Base-by-base conservation (phyloP, 1,140 invertebrate genomes). In the Lanistes nyassanus region DNA sequence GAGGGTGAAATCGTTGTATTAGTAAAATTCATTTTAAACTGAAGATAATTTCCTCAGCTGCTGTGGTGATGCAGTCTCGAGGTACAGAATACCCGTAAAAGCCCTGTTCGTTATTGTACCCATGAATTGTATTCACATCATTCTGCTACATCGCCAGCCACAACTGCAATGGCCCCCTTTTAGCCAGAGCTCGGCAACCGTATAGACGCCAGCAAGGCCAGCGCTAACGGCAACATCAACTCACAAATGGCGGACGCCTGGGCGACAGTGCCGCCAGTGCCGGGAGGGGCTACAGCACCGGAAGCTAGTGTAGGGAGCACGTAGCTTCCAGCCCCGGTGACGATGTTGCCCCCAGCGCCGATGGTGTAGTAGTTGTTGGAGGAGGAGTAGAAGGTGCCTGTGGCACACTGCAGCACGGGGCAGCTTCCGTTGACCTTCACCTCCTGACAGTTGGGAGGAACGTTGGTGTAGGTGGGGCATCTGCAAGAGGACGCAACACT, bases 401-500 rank as follows among this genome's bases (percentile, higher is more conserved):
- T 72, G 34, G 53, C 39, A 73, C 85, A 86, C 55, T 83, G 66
- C 6, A 84, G 73, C 6, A 66, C 76, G 11, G 71, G 58, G 73
- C 85, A 86, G 55, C 83, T 83, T 21, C 80, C 81, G 4, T 76
- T 74, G 29, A 74, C 73, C 56, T 81, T 84, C n/a, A 79, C 76
- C 26, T 76, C 72, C 3, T 79, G 64, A 58, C 85, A 86, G 34
- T 69, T 74, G 7, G 79, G 55, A 1, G 85, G 85, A 4, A 86
- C 62, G 75, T 85, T 85, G 31, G 77, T 81, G 75, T 82, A 86
- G 16, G 66, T 73, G 1, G 85, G 84, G 58, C 85, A 86, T 65
- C 85, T 86, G 74, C 13, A 66, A 70, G 13, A 13, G 39, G 39
- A 42, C 5, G 13, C 39, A 47, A 47, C 42, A 16, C 42, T 6